phyloP scores from a whole-genome alignment of 2,797 vertebrate species.

The Euphonia xanthogaster region DNA sequence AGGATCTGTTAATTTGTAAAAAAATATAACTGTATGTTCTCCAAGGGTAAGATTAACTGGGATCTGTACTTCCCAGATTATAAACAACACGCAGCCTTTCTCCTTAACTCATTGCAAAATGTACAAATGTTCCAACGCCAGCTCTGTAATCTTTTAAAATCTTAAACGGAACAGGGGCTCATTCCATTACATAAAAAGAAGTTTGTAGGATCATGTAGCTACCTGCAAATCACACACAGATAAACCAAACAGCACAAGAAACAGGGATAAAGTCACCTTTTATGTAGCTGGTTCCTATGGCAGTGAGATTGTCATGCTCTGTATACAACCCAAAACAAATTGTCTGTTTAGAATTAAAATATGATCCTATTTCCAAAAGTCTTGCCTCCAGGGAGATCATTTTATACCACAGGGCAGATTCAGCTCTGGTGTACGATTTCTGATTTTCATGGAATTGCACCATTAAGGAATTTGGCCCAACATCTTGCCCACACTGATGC shows the following conservation, averaged over 20 bases:
- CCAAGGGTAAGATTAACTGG: constrained; percentile 3
- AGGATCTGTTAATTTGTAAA: background rate
- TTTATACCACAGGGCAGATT: constrained; percentile 51
- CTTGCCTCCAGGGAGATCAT: constrained; percentile 65
- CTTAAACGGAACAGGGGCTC: background rate
- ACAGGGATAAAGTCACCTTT: constrained; percentile 18
- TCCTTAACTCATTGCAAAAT: constrained; percentile 23
- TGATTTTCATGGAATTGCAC: constrained; percentile 58
- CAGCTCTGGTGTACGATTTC: constrained; percentile 45
- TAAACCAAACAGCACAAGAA: background rate
- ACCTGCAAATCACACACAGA: constrained; percentile 47
- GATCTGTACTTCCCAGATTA: background rate
- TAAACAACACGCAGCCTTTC: background rate
- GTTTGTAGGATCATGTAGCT: constrained; percentile 4
- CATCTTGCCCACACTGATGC: constrained; percentile 71
- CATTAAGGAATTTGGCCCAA: constrained; percentile 33
- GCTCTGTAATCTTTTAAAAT: constrained; percentile 14
- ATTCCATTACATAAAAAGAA: constrained; percentile 2
- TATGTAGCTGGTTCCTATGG: constrained; percentile 47
- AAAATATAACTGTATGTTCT: background rate
- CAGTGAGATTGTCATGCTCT: constrained; percentile 58
- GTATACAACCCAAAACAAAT: constrained; percentile 72
- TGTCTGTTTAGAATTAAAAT: constrained; percentile 75
- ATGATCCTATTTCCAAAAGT: constrained; percentile 67
- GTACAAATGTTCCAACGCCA: constrained; percentile 1